phyloP scores from a whole-genome alignment of 2,113 vertebrate genomes.

The Psittacula cyanocephala region DNA sequence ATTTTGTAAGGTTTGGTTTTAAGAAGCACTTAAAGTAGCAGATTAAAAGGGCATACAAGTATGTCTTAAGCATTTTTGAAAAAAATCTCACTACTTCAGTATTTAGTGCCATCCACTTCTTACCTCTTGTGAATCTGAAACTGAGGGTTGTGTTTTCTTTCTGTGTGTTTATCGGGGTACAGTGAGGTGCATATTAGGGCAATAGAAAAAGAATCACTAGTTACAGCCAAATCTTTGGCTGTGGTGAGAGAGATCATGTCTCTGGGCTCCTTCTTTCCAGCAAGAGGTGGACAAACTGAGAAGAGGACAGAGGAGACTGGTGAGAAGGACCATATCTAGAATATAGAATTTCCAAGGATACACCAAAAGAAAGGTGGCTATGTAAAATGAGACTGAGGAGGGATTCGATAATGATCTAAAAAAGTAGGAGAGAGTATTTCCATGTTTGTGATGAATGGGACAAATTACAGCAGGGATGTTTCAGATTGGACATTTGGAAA shows the following conservation, averaged over 20 bases:
- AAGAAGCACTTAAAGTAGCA: background rate
- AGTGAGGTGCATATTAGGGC: background rate
- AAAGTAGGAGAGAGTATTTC: background rate
- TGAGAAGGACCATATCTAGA: background rate
- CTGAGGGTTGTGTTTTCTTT: background rate
- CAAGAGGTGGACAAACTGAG: background rate
- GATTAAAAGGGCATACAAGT: background rate
- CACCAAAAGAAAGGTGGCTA: background rate
- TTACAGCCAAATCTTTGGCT: background rate
- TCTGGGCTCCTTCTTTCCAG: background rate
- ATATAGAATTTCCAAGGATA: background rate
- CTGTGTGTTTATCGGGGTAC: background rate
- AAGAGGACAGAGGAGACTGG: background rate
- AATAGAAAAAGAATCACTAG: background rate
- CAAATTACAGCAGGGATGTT: background rate
- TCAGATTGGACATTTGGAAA: background rate
- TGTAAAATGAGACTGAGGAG: background rate
- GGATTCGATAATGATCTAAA: background rate
- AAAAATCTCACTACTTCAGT: background rate
- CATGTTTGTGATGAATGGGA: background rate
- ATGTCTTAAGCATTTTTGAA: background rate
- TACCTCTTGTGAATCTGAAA: background rate
- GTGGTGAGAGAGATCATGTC: background rate
- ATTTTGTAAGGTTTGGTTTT: background rate
- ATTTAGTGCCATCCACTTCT: background rate